Evolutionary conservation across 2,113 vertebrate species (phyloP), one percentile per base, ranked within the genome.

Genomic region (Probosciger aterrimus): DNA sequence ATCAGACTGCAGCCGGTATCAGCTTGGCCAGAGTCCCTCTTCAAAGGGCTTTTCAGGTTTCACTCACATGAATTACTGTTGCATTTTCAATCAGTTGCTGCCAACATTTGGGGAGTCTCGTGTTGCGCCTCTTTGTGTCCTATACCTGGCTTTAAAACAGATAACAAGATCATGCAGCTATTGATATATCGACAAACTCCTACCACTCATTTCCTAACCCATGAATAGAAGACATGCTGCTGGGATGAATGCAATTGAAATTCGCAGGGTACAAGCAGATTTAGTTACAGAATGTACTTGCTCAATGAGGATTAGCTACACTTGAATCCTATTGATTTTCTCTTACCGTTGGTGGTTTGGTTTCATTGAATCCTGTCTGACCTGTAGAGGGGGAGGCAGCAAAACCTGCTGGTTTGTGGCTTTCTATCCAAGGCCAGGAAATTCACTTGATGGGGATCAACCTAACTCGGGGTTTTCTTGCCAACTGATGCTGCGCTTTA

Each of bases 321-420:
- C 14, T 76, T 30, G 63, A 89, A 84, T 76, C 67, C 74, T 46
- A n/a, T 57, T 85, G 87, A 91, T 91, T 93, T 94, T 89, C 46
- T 85, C 14, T 71, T 67, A 33, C 47, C 1, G 0, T 31, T 74
- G n/a, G n/a, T 52, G 14, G 16, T 49, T 69, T 0, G 0, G 28
- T 70, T 90, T 86, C 74, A 28, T 80, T 75, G 82, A 67, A 74
- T 79, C 17, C 31, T 11, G 2, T 59, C 52, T 78, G 55, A 80
- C 47, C 41, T n/a, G 7, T 37, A 23, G 15, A 11, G 31, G 41
- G 20, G 22, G 37, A 65, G 91, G n/a, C 49, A 50, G 44, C 46
- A 88, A 80, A 88, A 87, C 5, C 46, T 91, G 44, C 44, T 89
- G 23, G 46, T 73, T 92, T 96, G n/a, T 70, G 43, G 31, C 63